Percentiles rank a stretch among this genome's conserved stretches.
Conservation (phyloP, 2,888 invertebrate genomes). For the Nowickia ferox region DNA sequence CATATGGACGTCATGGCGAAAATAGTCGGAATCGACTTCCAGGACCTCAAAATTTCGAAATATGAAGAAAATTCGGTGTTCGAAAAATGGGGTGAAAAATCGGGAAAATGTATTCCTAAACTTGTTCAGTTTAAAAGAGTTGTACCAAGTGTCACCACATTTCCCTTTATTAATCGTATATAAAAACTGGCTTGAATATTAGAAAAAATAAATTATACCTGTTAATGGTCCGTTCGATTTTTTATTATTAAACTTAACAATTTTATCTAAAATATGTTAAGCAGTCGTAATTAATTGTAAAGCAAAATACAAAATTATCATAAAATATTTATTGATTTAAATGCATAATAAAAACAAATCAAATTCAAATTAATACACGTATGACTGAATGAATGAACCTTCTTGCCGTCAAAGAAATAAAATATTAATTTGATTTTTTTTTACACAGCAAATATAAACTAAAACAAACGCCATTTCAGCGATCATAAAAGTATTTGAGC, state of each 20-base stretch:
- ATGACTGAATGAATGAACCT: background rate
- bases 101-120: too few relatives aligned
- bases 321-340: conserved; percentile 54
- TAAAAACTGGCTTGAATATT: background rate
- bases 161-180: background rate
- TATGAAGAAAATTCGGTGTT: too few relatives aligned
- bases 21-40: too few relatives aligned
- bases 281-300: conserved; percentile 58
- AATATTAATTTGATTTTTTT: conserved; percentile 19
- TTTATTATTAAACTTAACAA: conserved; percentile 28
- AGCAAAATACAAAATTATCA: conserved; percentile 40
- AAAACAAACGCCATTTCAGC: background rate
- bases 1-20: too few relatives aligned
- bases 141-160: background rate
- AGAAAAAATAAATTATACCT: background rate
- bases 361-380: conserved; percentile 9
- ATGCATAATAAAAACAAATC: conserved; percentile 25
- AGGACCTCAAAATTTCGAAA: too few relatives aligned
- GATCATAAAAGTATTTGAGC: background rate
- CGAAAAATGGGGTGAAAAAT: background rate
- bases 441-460: background rate
- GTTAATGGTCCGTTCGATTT: background rate
- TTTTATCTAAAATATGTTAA: conserved; percentile 40
- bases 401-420: conserved; percentile 22
- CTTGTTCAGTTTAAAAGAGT: background rate